Percentiles rank a stretch among this genome's conserved stretches.
These are phyloP conservation scores for Bujurquina vittata DNA, from an alignment of 2,113 vertebrate species.

Conservation along the genomic window DNA sequence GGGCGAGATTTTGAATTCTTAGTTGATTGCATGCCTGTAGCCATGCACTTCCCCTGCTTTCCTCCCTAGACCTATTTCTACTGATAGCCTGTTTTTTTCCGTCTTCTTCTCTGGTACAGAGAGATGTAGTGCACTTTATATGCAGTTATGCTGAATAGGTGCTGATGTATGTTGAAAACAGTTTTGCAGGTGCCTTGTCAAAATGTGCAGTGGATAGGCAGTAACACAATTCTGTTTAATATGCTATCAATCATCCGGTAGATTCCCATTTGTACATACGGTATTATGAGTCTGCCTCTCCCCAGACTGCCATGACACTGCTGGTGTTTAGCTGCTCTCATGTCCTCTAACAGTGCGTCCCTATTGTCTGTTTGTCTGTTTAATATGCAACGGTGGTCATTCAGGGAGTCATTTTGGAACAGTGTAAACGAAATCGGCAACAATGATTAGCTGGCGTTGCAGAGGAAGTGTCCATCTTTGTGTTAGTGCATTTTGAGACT, in stretches of 20 bases:
- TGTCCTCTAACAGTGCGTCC: slow-evolving; percentile 63
- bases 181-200: slow-evolving; percentile 70
- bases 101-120: slow-evolving; percentile 25
- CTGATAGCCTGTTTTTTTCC: slow-evolving; percentile 49
- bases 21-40: slow-evolving; percentile 80
- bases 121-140: slow-evolving; percentile 60
- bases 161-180: slow-evolving; percentile 71
- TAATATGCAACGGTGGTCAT: slow-evolving; percentile 77
- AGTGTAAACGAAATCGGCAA: slow-evolving; percentile 77
- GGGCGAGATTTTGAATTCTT: slow-evolving; percentile 73
- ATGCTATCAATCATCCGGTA: slow-evolving; percentile 67
- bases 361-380: slow-evolving; percentile 74
- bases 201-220: slow-evolving; percentile 64
- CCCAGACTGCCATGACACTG: slow-evolving; percentile 54
- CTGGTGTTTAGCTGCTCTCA: slow-evolving; percentile 50
- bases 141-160: slow-evolving; percentile 73
- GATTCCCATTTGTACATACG: slow-evolving; percentile 57
- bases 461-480: slow-evolving; percentile 72
- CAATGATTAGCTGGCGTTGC: slow-evolving; percentile 76
- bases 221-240: slow-evolving; percentile 65
- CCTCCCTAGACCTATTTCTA: slow-evolving; percentile 70
- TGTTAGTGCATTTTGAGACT: slow-evolving; percentile 67
- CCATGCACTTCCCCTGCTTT: slow-evolving; percentile 67
- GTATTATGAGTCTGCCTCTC: slow-evolving; percentile 54
- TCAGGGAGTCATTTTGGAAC: slow-evolving; percentile 77